Evolutionary conservation across 2,888 invertebrate species (phyloP), one percentile per base, ranked within the genome.

Genomic region (Perizoma affinitatum): DNA sequence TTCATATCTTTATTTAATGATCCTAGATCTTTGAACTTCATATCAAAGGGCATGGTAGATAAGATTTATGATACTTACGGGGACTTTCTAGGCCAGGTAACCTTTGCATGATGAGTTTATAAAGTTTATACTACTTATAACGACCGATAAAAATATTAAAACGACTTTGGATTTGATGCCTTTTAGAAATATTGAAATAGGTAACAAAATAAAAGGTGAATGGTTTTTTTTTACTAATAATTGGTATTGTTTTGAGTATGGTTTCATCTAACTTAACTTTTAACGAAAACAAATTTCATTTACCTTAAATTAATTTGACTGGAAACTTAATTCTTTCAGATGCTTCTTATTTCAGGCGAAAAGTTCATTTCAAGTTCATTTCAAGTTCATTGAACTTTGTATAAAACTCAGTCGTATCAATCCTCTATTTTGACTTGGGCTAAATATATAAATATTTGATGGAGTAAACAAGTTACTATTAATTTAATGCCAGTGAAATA

Each of bases 1-100:
- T 51, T 62, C 56, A 61, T 61, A 65, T 55, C 51, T 55, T 40
- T 49, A 44, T 57, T 54, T 55, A 54, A 58, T 59, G 43, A 11
- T 44, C 46, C 8, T 55, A 33, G 35, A 35, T 56, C 54, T 59
- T 61, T 56, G 49, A 57, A 63, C 58, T 66, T 61, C 44, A 52
- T 44, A 22, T n/a, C 34, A 43, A 49, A 60, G 56, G 50, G 47
- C 54, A 47, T 42, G 46, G 9, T 45, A 52, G 11, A 51, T 11
- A n/a, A 40, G 40, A 11, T 50, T 42, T 50, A 9, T 6, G 42
- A 48, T 52, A 43, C 10, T 6, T 6, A 52, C 10, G 10, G 11
- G 33, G 34, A 34, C 41, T 33, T 52, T 22, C 22, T 41, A 40
- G 50, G 41, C n/a, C 33, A n/a, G 8, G n/a, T 5, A 42, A 9